Percentiles rank a stretch among this genome's conserved stretches.
Evolutionary conservation across 1,140 invertebrate genomes (phyloP).

Genomic region (Geopemphigus sp.): DNA sequence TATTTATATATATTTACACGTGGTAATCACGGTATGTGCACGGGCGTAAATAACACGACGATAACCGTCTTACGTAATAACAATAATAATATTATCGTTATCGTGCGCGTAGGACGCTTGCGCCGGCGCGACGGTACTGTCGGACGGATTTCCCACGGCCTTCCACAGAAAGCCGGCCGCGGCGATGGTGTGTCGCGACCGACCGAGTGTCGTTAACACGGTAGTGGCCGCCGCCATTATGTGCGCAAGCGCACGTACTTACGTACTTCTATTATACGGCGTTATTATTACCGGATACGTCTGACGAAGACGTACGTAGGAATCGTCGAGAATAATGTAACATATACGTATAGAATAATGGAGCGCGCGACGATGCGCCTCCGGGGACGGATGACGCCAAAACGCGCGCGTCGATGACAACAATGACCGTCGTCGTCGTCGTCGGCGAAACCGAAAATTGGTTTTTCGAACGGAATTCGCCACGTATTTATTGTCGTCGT

Average conservation of each 20-base stretch:
- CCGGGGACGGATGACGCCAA: background rate
- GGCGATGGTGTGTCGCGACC: too few relatives aligned
- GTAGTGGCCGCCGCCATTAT: background rate
- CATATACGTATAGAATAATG: background rate
- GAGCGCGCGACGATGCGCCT: background rate
- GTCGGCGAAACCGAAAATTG: background rate
- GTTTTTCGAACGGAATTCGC: background rate
- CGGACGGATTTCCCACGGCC: conserved; percentile 31
- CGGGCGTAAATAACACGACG: background rate
- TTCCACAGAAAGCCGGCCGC: conserved; percentile 3
- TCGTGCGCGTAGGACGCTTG: background rate
- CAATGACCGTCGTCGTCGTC: background rate
- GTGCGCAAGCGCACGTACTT: too few relatives aligned
- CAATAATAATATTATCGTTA: too few relatives aligned
- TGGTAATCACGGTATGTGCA: too few relatives aligned
- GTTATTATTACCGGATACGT: background rate
- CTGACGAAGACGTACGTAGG: background rate
- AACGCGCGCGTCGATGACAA: background rate
- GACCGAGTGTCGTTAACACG: conserved; percentile 31
- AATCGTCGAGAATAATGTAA: too few relatives aligned
- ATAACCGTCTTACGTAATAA: background rate
- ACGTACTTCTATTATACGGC: too few relatives aligned
- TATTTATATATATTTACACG: too few relatives aligned
- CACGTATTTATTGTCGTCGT: background rate
- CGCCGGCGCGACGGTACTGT: background rate